Conservation (phyloP, 2,797 vertebrate species). For the Centropyge bicolor region DNA sequence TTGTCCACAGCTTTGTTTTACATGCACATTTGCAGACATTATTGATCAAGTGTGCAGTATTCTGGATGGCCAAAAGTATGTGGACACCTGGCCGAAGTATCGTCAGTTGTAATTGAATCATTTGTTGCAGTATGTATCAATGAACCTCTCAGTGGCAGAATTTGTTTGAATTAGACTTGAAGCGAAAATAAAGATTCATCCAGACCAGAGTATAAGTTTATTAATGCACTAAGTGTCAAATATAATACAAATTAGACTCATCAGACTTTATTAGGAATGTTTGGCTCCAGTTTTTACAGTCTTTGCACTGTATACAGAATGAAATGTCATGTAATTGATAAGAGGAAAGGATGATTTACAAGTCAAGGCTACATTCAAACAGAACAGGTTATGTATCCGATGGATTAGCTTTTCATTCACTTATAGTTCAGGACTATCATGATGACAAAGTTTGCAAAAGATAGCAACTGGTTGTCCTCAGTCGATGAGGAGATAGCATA, state of each 20-base stretch:
- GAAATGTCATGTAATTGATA: background rate
- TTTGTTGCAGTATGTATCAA: too few species aligned
- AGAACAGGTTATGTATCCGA: constrained; percentile 29
- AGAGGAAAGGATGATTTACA: background rate
- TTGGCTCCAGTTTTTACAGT: background rate
- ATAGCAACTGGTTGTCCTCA: background rate
- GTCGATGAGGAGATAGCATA: too few species aligned
- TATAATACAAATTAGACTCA: too few species aligned
- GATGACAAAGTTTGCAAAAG: background rate
- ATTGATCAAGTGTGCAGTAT: background rate
- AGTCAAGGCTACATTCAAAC: constrained; percentile 20
- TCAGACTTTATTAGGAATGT: too few species aligned
- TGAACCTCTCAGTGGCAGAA: too few species aligned
- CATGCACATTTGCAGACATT: too few species aligned
- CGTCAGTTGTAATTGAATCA: background rate
- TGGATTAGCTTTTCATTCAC: too few species aligned
- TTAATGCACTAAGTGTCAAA: too few species aligned
- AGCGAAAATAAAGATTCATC: background rate
- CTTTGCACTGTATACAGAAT: background rate
- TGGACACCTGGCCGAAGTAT: background rate
- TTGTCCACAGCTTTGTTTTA: constrained; percentile 2
- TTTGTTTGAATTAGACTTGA: background rate
- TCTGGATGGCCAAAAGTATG: background rate
- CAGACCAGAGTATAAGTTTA: too few species aligned
- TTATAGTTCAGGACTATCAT: background rate